Percentiles rank a stretch among this genome's conserved stretches.
Evolutionary conservation across 2,113 vertebrate genomes (phyloP).

Genomic region (Misgurnus mizolepis): DNA sequence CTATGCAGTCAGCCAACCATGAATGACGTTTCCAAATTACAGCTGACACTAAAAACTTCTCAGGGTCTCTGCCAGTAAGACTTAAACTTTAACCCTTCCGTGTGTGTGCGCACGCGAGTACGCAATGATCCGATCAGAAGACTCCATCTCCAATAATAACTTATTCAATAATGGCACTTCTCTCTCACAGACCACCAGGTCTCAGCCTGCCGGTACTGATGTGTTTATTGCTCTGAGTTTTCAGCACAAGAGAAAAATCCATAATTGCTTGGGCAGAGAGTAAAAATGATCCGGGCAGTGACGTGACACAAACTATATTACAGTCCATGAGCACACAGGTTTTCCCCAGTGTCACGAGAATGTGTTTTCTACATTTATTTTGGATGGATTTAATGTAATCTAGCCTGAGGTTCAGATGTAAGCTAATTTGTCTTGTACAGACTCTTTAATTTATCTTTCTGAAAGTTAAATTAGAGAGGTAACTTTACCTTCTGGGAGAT

Average conservation of each 20-base stretch:
- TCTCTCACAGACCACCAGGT: neutral
- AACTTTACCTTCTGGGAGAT: neutral
- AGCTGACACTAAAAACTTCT: constrained; percentile 5
- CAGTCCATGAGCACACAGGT: neutral
- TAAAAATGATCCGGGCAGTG: constrained; percentile 15
- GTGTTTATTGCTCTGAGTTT: constrained; percentile 9
- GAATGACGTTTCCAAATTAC: constrained; percentile 7
- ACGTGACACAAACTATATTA: constrained; percentile 7
- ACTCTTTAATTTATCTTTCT: constrained; percentile 17
- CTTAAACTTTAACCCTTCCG: neutral
- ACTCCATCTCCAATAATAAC: neutral
- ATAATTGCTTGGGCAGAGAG: constrained; percentile 26
- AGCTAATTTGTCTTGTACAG: constrained; percentile 14
- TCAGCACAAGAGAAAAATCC: constrained; percentile 23
- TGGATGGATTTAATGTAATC: constrained; percentile 14
- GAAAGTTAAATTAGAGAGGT: constrained; percentile 19
- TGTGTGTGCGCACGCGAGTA: neutral
- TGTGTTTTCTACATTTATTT: constrained; percentile 20
- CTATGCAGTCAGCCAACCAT: neutral
- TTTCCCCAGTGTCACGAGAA: neutral
- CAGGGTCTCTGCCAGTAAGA: neutral
- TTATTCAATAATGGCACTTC: neutral
- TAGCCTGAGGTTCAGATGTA: constrained; percentile 12
- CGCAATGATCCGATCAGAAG: neutral
- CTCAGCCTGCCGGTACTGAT: neutral